A percentile compares a stretch with the other conserved stretches of the same genome.
Evolutionary conservation across 2,113 vertebrate genomes (phyloP).

Genomic region (Ailuropoda melanoleuca): DNA sequence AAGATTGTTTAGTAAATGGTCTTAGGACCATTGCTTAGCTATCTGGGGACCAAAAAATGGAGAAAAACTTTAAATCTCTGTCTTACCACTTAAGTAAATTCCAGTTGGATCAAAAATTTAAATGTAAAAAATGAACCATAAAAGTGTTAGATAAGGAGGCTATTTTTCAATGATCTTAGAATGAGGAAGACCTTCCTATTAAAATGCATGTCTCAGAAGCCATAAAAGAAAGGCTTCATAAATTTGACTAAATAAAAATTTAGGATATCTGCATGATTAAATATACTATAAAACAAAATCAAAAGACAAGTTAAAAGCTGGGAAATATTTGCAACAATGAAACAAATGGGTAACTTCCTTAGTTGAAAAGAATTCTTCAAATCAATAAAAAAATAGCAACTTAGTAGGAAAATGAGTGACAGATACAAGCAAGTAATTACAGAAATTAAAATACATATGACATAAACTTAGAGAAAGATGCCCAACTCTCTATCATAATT

Average conservation of each 20-base stretch:
- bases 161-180: background rate
- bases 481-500: background rate
- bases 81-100: slow-evolving; percentile 14
- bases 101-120: background rate
- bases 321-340: background rate
- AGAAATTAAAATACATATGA: slow-evolving; percentile 42
- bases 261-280: background rate
- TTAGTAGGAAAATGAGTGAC: background rate
- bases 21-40: slow-evolving; percentile 28
- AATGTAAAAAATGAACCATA: background rate
- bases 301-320: slow-evolving; percentile 18
- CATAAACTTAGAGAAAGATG: background rate
- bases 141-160: background rate
- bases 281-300: slow-evolving; percentile 9
- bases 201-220: background rate
- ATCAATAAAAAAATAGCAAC: background rate
- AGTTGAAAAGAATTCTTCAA: slow-evolving; percentile 34
- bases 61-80: background rate
- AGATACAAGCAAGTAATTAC: background rate
- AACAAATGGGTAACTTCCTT: background rate
- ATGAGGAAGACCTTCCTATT: background rate
- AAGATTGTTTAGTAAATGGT: slow-evolving; percentile 1
- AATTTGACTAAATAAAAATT: background rate
- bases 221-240: background rate
- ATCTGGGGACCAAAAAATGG: background rate